phyloP scores from a whole-genome alignment of 2,888 invertebrate genomes.

The Andrena bucephala region DNA sequence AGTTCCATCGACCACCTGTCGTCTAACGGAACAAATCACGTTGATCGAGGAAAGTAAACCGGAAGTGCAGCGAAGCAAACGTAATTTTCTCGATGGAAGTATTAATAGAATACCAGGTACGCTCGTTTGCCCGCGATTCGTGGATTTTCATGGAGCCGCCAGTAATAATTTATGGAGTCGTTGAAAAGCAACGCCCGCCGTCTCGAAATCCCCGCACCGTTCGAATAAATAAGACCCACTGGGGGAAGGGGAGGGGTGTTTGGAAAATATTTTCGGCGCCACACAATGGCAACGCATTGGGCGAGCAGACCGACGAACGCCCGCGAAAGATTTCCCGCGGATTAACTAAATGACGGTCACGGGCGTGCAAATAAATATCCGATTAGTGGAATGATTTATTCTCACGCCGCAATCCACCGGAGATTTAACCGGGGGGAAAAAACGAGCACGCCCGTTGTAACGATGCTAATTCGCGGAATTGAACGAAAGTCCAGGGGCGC shows the following conservation, averaged over 20 bases:
- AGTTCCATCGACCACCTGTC: not conserved
- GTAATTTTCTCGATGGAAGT: not conserved
- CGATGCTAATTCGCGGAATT: conserved; percentile 19
- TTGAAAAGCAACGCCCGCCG: not conserved
- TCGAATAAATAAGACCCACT: conserved; percentile 1
- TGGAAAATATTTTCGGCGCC: conserved; percentile 12
- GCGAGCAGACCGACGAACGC: not conserved
- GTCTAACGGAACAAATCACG: conserved; percentile 1
- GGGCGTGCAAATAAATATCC: conserved; percentile 46
- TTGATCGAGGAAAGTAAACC: not conserved
- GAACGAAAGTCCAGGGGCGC: not conserved
- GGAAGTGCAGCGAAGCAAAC: not conserved
- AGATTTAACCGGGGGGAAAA: conserved; percentile 23
- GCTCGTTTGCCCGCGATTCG: not conserved
- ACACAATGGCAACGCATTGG: conserved; percentile 1
- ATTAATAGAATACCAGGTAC: conserved; percentile 2
- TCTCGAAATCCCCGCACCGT: not conserved
- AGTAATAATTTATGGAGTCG: not conserved
- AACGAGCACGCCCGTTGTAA: conserved; percentile 12
- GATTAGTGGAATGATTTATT: conserved; percentile 54
- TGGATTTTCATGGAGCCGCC: not conserved
- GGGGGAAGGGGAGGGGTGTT: not conserved
- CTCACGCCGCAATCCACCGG: conserved; percentile 1
- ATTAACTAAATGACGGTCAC: conserved; percentile 47
- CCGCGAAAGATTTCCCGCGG: conserved; percentile 30